A percentile compares a stretch with the other conserved stretches of the same genome.
Conservation (phyloP, 2,888 invertebrate species). For the Eucriotettix oculatus region DNA sequence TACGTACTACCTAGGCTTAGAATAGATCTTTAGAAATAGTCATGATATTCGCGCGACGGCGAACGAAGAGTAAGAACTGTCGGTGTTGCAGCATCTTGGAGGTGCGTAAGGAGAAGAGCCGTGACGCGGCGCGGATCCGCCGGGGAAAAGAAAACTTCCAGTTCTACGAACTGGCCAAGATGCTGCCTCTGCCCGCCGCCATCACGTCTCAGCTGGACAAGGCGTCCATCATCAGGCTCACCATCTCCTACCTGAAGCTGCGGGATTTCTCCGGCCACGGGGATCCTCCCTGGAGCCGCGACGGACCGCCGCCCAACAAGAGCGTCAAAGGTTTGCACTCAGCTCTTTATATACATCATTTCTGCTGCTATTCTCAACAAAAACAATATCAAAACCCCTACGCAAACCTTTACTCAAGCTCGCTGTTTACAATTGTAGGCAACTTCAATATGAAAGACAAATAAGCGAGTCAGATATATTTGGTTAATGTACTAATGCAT, state of each 20-base stretch:
- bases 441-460: too few species aligned
- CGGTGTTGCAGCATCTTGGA: constrained; percentile 69
- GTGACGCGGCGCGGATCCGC: constrained; percentile 81
- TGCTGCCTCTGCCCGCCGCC: constrained; percentile 78
- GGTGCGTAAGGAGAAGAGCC: constrained; percentile 80
- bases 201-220: constrained; percentile 90
- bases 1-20: too few species aligned
- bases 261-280: constrained; percentile 90
- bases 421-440: too few species aligned
- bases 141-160: constrained; percentile 92
- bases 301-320: constrained; percentile 61
- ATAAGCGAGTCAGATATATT: too few species aligned
- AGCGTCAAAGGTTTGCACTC: constrained; percentile 51
- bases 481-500: too few species aligned
- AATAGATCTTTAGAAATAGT: too few species aligned
- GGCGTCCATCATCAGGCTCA: constrained; percentile 89
- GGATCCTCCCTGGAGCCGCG: constrained; percentile 88
- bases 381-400: too few species aligned
- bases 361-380: too few species aligned
- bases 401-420: too few species aligned
- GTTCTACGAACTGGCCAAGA: constrained; percentile 90
- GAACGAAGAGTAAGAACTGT: too few species aligned
- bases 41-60: too few species aligned
- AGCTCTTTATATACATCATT: too few species aligned
- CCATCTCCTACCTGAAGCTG: constrained; percentile 88